A percentile compares a stretch with the other conserved stretches of the same genome.
phyloP scores from a whole-genome alignment of 2,113 vertebrate species.

The Macquaria australasica region DNA sequence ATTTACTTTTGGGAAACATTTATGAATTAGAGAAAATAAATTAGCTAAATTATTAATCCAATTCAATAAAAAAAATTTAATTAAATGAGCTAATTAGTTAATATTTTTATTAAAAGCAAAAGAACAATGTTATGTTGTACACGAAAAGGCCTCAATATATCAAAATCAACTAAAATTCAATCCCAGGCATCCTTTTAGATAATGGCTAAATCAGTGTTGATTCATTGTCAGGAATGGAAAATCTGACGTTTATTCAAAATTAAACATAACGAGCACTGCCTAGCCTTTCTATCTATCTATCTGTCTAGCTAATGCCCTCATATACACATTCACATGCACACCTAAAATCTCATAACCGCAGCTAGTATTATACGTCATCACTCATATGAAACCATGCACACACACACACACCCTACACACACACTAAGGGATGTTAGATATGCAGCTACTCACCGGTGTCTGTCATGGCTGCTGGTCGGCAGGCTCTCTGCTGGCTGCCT shows the following conservation, averaged over 20 bases:
- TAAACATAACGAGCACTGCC: not conserved
- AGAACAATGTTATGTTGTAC: not conserved
- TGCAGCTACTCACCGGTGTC: slow-evolving; percentile 78
- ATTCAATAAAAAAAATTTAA: not conserved
- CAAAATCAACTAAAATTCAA: not conserved
- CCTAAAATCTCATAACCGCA: slow-evolving; percentile 11
- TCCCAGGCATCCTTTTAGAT: not conserved
- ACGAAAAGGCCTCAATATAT: not conserved
- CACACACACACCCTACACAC: slow-evolving; percentile 6
- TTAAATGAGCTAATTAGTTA: too few species aligned
- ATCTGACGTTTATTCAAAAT: not conserved
- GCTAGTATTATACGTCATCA: slow-evolving; percentile 7
- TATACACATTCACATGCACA: not conserved
- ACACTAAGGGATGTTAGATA: not conserved
- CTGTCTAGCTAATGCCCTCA: not conserved
- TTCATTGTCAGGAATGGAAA: not conserved
- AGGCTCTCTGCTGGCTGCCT: slow-evolving; percentile 54
- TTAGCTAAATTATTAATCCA: not conserved
- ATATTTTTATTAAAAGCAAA: not conserved
- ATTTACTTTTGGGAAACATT: not conserved
- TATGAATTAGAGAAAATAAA: not conserved
- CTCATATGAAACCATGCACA: not conserved
- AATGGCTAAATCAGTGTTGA: not conserved
- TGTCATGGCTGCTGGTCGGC: slow-evolving; percentile 77
- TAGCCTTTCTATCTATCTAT: slow-evolving; percentile 2